Base-by-base conservation (phyloP, 2,888 invertebrate genomes). In the Agriopis marginaria region DNA sequence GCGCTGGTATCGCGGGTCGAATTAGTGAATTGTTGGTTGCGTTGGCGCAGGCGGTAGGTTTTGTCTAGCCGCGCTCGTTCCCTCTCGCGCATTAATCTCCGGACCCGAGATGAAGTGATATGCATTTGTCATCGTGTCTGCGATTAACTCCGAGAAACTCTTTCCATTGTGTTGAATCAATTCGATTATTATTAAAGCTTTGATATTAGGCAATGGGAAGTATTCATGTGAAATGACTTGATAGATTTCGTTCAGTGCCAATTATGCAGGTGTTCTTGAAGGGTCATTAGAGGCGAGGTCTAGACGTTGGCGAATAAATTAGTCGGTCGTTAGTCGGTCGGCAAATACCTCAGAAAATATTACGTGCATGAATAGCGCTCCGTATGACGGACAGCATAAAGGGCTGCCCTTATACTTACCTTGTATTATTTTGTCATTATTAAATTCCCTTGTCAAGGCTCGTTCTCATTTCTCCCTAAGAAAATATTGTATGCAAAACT, bases 341-440 rank as follows among this genome's bases (percentile, higher is more conserved):
- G 89, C 86, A 85, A 89, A 89, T 85, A 88, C 90, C 89, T 87
- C 89, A 89, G 85, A 93, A 93, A 66, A 91, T 92, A 93, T 93
- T 90, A 91, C 86, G 87, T 89, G 89, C 90, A 91, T 91, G 91
- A 91, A 93, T 92, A 91, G 93, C 89, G 86, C 81, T 86, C 91
- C 88, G 86, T 92, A 93, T 94, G 94, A 94, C 86, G 88, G 94
- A 94, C 94, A 94, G 93, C 91, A 93, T 89, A 94, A 94, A 94
- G 94, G 93, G 86, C 86, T 87, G 89, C 90, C 89, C 90, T 92
- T 92, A 91, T 89, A 91, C 87, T 90, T 91, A 87, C 89, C 91
- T 91, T 90, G 93, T 93, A 94, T 94, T 94, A 94, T 94, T 94
- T 94, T 94, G 94, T 94, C 93, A 94, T 94, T 93, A 94, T 94